These are phyloP conservation scores for Salpingus planirostris DNA, from an alignment of 2,888 invertebrate species.

Conservation along the genomic window DNA sequence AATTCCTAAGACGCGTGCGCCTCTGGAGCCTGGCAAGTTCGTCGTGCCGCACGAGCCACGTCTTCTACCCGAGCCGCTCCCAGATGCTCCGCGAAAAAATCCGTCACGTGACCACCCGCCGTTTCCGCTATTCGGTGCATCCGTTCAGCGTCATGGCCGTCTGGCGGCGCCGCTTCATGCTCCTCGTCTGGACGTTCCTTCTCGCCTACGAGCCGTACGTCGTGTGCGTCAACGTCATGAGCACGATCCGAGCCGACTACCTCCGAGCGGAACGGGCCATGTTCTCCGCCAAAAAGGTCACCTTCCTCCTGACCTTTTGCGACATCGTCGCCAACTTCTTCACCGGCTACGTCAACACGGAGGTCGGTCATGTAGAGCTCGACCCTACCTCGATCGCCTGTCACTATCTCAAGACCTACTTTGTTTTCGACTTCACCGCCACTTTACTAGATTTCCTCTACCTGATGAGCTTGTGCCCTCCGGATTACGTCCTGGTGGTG, in stretches of 20 bases:
- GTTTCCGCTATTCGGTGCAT: not conserved
- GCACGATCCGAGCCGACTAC: too few relatives aligned
- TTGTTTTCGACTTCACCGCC: constrained; percentile 5
- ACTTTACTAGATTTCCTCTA: not conserved
- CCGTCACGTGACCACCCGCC: not conserved
- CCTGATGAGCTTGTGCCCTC: too few relatives aligned
- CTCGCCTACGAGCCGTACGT: not conserved
- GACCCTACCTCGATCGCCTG: constrained; percentile 5
- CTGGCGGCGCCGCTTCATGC: not conserved
- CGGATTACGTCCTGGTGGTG: too few relatives aligned
- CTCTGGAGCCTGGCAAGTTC: too few relatives aligned
- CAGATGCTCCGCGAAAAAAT: too few relatives aligned
- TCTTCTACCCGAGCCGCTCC: too few relatives aligned
- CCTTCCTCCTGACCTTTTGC: not conserved
- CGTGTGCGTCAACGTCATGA: not conserved
- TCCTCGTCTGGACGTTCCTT: not conserved
- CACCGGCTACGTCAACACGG: constrained; percentile 13
- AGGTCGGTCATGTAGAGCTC: constrained; percentile 6
- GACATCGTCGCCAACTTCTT: constrained; percentile 14
- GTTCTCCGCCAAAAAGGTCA: not conserved
- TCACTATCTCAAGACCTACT: constrained; percentile 8
- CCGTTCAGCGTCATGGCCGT: not conserved
- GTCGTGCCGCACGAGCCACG: too few relatives aligned
- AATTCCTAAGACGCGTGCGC: too few relatives aligned
- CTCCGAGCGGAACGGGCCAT: too few relatives aligned